Evolutionary conservation across 2,888 invertebrate species (phyloP).

Genomic region (Tetrapedia diversipes): DNA sequence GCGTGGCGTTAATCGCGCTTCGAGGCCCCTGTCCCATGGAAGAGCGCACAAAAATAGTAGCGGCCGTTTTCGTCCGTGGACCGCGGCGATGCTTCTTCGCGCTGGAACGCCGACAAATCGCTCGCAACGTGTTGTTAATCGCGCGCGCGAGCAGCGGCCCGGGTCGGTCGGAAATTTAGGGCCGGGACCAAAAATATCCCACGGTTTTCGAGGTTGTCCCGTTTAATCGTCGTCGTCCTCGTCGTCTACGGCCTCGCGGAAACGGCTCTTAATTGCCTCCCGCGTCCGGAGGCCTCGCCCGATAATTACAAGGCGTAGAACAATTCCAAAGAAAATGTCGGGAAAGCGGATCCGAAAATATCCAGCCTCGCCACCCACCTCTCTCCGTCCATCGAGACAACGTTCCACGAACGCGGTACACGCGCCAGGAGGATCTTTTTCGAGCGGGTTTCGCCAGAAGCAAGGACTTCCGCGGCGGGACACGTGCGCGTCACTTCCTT

Average conservation of each 20-base stretch:
- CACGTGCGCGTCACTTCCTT: slow-evolving; percentile 71
- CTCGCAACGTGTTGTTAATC: slow-evolving; percentile 67
- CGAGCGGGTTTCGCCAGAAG: slow-evolving; percentile 24
- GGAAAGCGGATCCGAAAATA: background rate
- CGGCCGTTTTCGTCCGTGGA: slow-evolving; percentile 44
- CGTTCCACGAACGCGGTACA: background rate
- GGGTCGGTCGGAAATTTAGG: slow-evolving; percentile 62
- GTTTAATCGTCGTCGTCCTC: slow-evolving; percentile 28
- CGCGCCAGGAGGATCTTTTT: slow-evolving; percentile 7
- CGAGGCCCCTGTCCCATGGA: slow-evolving; percentile 41
- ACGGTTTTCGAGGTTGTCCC: slow-evolving; percentile 33
- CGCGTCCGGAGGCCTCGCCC: slow-evolving; percentile 10
- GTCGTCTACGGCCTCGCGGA: slow-evolving; percentile 21
- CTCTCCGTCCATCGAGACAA: background rate
- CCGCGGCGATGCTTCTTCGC: slow-evolving; percentile 55
- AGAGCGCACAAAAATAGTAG: slow-evolving; percentile 65
- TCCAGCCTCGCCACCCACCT: background rate
- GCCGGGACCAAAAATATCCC: slow-evolving; percentile 58
- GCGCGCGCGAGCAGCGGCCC: slow-evolving; percentile 63
- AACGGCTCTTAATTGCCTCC: slow-evolving; percentile 48
- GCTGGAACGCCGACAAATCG: slow-evolving; percentile 69
- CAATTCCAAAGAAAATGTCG: background rate
- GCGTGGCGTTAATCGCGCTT: slow-evolving; percentile 47
- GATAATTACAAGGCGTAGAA: slow-evolving; percentile 57
- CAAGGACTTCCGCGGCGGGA: slow-evolving; percentile 51